These are phyloP conservation scores for Knipowitschia caucasica DNA, from an alignment of 2,797 vertebrate species.

Conservation along the genomic window DNA sequence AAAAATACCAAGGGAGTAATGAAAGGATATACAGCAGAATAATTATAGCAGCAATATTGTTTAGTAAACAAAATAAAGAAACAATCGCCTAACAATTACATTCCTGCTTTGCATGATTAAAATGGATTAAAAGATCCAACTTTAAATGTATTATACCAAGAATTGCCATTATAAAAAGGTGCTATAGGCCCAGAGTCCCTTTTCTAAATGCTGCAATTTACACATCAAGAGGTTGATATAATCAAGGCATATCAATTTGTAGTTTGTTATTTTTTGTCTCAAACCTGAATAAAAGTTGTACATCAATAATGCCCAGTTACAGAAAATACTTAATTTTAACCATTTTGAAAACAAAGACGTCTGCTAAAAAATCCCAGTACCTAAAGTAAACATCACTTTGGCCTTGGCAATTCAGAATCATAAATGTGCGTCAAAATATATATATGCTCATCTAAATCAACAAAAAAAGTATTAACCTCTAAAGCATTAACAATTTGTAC, in stretches of 20 bases:
- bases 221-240: constrained; percentile 16
- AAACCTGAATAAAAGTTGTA: constrained; percentile 26
- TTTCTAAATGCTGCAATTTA: constrained; percentile 5
- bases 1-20: constrained; percentile 12
- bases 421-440: constrained; percentile 32
- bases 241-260: not conserved
- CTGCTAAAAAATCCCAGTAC: constrained; percentile 66
- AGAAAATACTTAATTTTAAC: constrained; percentile 43
- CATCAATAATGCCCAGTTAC: constrained; percentile 54
- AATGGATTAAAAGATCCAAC: constrained; percentile 21
- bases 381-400: constrained; percentile 66
- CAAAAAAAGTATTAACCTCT: constrained; percentile 29
- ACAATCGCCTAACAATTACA: constrained; percentile 45
- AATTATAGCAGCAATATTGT: constrained; percentile 49
- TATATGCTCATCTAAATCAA: constrained; percentile 53
- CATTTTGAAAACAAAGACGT: constrained; percentile 41
- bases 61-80: constrained; percentile 34
- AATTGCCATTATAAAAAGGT: constrained; percentile 23
- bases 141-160: constrained; percentile 20
- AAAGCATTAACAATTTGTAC: constrained; percentile 32
- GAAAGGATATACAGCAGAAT: constrained; percentile 25
- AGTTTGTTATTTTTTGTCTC: constrained; percentile 25
- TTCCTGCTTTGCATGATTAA: constrained; percentile 30
- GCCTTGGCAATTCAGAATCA: constrained; percentile 67
- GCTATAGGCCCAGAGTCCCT: constrained; percentile 1